Percentiles rank a stretch among this genome's conserved stretches.
Evolutionary conservation across 2,797 vertebrate species (phyloP).

Genomic region (Glyptemys insculpta): DNA sequence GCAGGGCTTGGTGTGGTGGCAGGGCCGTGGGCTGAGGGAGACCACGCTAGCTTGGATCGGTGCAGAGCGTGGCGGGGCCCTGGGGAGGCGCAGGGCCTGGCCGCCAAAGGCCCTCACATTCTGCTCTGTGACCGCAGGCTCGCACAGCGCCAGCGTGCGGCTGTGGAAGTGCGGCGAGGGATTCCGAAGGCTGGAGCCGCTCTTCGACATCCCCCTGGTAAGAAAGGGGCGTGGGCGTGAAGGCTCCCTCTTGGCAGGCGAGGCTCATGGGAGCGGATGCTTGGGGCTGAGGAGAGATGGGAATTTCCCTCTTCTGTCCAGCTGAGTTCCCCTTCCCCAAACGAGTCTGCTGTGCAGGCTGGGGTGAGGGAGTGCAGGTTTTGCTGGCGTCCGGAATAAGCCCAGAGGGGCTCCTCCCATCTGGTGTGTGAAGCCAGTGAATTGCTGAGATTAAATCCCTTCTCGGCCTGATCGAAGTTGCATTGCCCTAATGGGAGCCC

Average conservation of each 20-base stretch:
- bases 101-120: neutral
- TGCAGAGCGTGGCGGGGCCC: neutral
- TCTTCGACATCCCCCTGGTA: conserved; percentile 92
- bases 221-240: conserved; percentile 47
- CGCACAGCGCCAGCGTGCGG: conserved; percentile 88
- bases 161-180: conserved; percentile 92
- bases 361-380: neutral
- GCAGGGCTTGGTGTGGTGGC: too few species aligned
- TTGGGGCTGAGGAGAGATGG: neutral
- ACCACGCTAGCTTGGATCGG: neutral
- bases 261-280: neutral
- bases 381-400: neutral
- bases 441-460: neutral
- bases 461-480: neutral
- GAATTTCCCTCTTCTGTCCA: neutral
- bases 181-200: conserved; percentile 87
- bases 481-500: neutral
- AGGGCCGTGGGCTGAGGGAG: neutral
- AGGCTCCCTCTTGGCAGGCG: neutral
- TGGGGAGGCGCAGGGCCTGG: neutral
- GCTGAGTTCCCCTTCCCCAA: neutral
- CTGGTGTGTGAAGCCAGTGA: neutral
- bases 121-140: conserved; percentile 82
- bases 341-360: neutral
- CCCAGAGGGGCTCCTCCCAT: neutral